phyloP scores from a whole-genome alignment of 2,797 vertebrate species.

The Margarornis squamiger region DNA sequence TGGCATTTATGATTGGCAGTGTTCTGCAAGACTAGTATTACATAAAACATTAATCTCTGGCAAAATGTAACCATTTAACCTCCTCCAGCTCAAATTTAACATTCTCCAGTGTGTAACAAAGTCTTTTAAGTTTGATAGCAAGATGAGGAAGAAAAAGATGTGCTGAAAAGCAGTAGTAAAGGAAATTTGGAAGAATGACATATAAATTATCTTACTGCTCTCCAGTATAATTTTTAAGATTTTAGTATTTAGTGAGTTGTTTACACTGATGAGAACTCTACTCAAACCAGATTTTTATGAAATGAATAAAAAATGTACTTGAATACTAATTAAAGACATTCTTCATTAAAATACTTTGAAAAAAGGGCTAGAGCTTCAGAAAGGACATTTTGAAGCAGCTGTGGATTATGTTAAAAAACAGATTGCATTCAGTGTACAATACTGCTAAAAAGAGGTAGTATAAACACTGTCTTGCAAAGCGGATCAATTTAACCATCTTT shows the following conservation, averaged over 20 bases:
- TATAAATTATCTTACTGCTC: not conserved
- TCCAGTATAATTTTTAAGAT: not conserved
- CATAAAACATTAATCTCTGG: not conserved
- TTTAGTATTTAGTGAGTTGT: not conserved
- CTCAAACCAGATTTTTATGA: conserved; percentile 13
- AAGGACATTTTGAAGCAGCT: conserved; percentile 31
- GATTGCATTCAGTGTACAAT: not conserved
- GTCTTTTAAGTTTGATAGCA: not conserved
- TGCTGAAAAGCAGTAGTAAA: not conserved
- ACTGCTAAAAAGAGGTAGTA: conserved; percentile 1
- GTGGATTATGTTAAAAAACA: conserved; percentile 23
- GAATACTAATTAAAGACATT: conserved; percentile 21
- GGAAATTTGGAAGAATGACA: not conserved
- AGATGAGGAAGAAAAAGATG: not conserved
- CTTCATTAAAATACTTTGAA: not conserved
- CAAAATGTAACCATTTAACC: not conserved
- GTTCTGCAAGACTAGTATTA: not conserved
- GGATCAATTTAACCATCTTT: not conserved
- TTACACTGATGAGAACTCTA: not conserved
- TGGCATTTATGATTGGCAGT: not conserved
- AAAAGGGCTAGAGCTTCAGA: not conserved
- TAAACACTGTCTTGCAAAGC: conserved; percentile 13
- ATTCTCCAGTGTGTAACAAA: not conserved
- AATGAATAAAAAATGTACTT: conserved; percentile 24
- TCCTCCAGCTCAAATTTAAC: not conserved